Percentiles rank a stretch among this genome's conserved stretches.
phyloP scores from a whole-genome alignment of 2,113 vertebrate genomes.

The Cariama cristata region DNA sequence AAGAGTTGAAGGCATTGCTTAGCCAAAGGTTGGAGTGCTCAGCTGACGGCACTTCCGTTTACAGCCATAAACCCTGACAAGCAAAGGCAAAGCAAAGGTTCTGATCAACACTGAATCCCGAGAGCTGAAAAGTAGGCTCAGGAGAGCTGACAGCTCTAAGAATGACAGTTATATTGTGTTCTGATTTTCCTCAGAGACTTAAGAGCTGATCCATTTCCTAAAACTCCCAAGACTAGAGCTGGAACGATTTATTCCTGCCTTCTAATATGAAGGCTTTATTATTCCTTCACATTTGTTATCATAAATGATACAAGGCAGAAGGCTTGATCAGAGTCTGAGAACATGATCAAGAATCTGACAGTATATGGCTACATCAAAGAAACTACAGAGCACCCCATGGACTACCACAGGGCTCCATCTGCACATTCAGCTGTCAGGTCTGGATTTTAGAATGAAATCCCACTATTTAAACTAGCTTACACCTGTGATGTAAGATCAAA shows the following conservation, averaged over 20 bases:
- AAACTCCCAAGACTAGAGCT: neutral
- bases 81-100: neutral
- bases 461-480: neutral
- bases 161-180: neutral
- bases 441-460: neutral
- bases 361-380: slow-evolving; percentile 16
- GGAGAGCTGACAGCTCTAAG: neutral
- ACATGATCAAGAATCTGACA: slow-evolving; percentile 39
- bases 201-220: neutral
- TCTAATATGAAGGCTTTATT: slow-evolving; percentile 15
- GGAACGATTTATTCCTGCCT: neutral
- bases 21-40: neutral
- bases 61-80: neutral
- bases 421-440: slow-evolving; percentile 14
- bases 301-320: slow-evolving; percentile 37
- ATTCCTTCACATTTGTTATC: slow-evolving; percentile 22
- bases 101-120: neutral
- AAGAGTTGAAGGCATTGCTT: neutral
- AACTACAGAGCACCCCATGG: neutral
- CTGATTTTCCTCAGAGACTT: neutral
- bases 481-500: neutral
- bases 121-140: neutral
- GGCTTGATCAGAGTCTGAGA: slow-evolving; percentile 38
- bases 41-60: neutral
- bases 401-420: slow-evolving; percentile 46